Evolutionary conservation across 2,113 vertebrate genomes (phyloP).

Genomic region (Hyperoodon ampullatus): DNA sequence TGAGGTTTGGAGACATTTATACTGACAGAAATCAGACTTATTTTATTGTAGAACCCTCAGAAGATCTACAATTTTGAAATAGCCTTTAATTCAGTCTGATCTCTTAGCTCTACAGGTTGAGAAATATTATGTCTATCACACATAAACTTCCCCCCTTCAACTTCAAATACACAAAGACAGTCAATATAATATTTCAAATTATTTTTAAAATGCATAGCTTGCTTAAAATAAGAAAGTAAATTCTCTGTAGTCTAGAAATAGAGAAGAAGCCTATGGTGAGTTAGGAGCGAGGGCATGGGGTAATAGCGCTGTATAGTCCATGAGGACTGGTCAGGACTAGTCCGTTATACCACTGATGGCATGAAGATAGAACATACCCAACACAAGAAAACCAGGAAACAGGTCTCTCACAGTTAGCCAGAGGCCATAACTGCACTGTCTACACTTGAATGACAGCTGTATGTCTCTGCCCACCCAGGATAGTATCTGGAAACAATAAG

Average conservation of each 20-base stretch:
- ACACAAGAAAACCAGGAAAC: not conserved
- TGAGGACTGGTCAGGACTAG: not conserved
- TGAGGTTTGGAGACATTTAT: not conserved
- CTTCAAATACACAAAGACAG: not conserved
- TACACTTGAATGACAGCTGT: not conserved
- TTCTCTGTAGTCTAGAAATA: conserved; percentile 16
- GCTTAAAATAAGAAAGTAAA: not conserved
- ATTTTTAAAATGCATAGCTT: not conserved
- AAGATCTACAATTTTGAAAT: not conserved
- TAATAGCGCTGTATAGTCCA: not conserved
- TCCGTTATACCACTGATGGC: not conserved
- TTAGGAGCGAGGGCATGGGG: not conserved
- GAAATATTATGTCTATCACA: not conserved
- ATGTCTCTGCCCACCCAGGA: not conserved
- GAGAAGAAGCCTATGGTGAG: not conserved
- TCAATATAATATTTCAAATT: not conserved
- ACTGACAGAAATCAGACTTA: not conserved
- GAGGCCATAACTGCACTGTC: not conserved
- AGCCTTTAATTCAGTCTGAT: not conserved
- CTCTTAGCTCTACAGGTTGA: not conserved
- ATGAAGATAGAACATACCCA: not conserved
- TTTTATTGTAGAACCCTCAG: not conserved
- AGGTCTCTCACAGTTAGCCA: not conserved
- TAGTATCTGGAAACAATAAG: conserved; percentile 4
- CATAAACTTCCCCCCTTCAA: not conserved